These are phyloP conservation scores for Podotricha telesiphe DNA, from an alignment of 2,888 invertebrate species.

Conservation along the genomic window DNA sequence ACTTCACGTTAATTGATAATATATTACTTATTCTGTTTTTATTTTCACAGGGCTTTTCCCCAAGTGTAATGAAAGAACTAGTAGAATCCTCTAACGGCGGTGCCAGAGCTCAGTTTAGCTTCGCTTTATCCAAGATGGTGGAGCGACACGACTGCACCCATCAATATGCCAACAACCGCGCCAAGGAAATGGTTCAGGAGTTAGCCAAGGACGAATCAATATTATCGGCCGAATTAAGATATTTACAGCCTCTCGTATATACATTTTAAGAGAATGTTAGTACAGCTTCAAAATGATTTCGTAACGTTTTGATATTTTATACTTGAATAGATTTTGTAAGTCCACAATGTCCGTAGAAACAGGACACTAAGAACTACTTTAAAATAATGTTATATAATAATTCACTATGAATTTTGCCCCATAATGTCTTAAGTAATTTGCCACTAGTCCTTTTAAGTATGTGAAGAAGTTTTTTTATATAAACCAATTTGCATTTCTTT, in stretches of 20 bases:
- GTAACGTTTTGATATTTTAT: neutral
- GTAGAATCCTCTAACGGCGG: conserved; percentile 82
- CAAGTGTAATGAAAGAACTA: conserved; percentile 81
- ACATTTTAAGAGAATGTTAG: conserved; percentile 51
- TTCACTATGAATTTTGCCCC: no score
- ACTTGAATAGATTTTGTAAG: neutral
- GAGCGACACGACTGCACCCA: conserved; percentile 81
- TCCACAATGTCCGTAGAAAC: no score
- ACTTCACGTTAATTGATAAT: neutral
- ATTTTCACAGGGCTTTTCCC: conserved; percentile 84
- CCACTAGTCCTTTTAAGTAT: no score
- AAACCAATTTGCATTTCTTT: neutral
- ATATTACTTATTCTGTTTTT: neutral
- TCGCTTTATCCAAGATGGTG: conserved; percentile 83
- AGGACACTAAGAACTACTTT: no score
- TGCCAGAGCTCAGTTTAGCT: conserved; percentile 83
- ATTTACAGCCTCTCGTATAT: conserved; percentile 82
- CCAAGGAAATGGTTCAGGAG: conserved; percentile 80
- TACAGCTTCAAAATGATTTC: neutral
- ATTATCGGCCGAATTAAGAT: conserved; percentile 82
- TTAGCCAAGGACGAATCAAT: conserved; percentile 83
- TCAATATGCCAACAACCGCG: conserved; percentile 83
- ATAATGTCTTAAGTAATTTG: no score
- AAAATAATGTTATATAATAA: no score
- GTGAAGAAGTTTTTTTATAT: neutral